These are phyloP conservation scores for Spicauda simplicius DNA, from an alignment of 2,888 invertebrate genomes.

Conservation along the genomic window DNA sequence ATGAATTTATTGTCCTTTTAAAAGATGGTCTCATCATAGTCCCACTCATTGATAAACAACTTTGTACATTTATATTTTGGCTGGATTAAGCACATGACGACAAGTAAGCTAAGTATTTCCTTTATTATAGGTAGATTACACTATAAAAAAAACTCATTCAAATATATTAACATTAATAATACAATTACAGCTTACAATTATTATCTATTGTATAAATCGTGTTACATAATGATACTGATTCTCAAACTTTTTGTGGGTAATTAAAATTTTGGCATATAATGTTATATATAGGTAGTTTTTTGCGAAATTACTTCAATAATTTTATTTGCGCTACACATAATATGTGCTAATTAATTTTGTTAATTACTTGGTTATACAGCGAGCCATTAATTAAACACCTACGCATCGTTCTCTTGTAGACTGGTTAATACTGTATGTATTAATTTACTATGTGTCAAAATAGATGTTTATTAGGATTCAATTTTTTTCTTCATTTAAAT, in stretches of 20 bases:
- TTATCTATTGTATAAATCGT: background rate
- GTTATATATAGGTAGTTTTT: conserved; percentile 13
- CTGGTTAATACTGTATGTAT: conserved; percentile 22
- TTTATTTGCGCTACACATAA: conserved; percentile 26
- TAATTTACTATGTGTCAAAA: conserved; percentile 23
- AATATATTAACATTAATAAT: background rate
- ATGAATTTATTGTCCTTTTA: too few relatives aligned
- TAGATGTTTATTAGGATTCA: conserved; percentile 20
- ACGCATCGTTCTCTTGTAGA: conserved; percentile 19
- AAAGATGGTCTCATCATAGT: too few relatives aligned
- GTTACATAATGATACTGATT: conserved; percentile 14
- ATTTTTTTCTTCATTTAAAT: conserved; percentile 6
- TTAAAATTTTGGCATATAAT: conserved; percentile 14
- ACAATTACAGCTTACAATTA: background rate
- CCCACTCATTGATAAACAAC: too few relatives aligned
- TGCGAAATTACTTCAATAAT: conserved; percentile 16
- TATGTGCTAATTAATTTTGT: conserved; percentile 35
- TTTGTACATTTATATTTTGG: too few relatives aligned
- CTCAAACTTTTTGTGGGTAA: conserved; percentile 21
- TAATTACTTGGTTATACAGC: conserved; percentile 30
- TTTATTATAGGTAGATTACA: too few relatives aligned
- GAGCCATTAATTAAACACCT: conserved; percentile 26
- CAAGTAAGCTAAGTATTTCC: too few relatives aligned
- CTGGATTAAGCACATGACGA: too few relatives aligned
- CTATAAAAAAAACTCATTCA: too few relatives aligned